Percentiles rank a stretch among this genome's conserved stretches.
These are phyloP conservation scores for Chorisops tibialis DNA, from an alignment of 2,888 invertebrate species.

Conservation along the genomic window DNA sequence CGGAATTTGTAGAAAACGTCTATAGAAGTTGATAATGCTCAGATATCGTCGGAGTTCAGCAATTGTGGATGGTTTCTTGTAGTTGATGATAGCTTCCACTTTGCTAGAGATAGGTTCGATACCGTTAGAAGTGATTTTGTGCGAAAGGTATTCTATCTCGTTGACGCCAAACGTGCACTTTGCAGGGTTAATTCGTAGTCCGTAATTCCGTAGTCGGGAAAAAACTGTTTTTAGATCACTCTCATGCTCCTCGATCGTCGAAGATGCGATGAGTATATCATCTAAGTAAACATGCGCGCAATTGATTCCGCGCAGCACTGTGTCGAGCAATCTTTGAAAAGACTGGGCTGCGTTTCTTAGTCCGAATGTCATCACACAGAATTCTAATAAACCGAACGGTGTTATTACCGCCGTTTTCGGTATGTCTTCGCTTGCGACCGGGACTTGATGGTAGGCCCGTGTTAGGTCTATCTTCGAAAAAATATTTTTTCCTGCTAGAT, in stretches of 20 bases:
- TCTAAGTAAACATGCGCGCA: not conserved
- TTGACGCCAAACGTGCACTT: not conserved
- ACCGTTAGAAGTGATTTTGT: not conserved
- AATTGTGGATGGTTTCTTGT: no score
- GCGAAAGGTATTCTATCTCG: not conserved
- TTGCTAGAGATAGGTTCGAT: not conserved
- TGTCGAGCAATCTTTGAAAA: not conserved
- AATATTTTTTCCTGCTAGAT: no score
- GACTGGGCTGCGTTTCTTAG: not conserved
- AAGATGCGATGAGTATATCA: not conserved
- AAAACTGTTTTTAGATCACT: not conserved
- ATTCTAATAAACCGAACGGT: no score
- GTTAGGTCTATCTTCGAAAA: no score
- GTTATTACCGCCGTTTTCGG: no score
- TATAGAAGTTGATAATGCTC: not conserved
- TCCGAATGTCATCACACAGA: no score
- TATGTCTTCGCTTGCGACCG: no score
- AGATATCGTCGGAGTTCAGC: not conserved
- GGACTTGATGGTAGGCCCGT: no score
- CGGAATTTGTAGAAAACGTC: not conserved
- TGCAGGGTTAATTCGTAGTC: not conserved
- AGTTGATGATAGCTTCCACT: no score
- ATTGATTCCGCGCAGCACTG: not conserved
- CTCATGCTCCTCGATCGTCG: not conserved
- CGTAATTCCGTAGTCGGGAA: not conserved